phyloP scores from a whole-genome alignment of 1,140 invertebrate genomes.

The Apis florea region DNA sequence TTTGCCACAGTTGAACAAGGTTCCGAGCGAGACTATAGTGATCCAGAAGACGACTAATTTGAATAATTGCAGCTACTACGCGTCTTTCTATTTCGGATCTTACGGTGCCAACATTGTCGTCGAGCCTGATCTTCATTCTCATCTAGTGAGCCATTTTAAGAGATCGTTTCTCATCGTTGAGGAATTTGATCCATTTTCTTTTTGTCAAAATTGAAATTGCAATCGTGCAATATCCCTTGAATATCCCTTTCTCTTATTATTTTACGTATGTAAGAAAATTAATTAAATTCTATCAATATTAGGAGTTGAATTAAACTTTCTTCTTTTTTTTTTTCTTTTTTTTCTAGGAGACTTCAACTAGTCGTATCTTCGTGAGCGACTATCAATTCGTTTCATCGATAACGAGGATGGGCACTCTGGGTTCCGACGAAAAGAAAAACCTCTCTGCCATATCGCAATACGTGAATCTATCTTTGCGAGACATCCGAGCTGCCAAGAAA shows the following conservation, averaged over 20 bases:
- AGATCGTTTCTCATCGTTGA: too few species aligned
- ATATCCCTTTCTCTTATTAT: background rate
- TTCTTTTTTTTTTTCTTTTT: background rate
- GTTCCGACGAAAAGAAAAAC: conserved; percentile 47
- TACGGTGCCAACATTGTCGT: conserved; percentile 42
- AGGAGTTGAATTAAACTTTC: background rate
- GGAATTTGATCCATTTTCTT: too few species aligned
- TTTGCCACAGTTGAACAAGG: conserved; percentile 49
- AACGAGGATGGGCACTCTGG: conserved; percentile 57
- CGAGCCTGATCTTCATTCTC: conserved; percentile 41
- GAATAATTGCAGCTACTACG: conserved; percentile 62
- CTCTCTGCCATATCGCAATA: conserved; percentile 51
- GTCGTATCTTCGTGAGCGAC: conserved; percentile 63
- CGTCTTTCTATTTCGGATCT: conserved; percentile 56
- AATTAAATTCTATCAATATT: background rate
- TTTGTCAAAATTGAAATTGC: too few species aligned
- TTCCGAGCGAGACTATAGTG: conserved; percentile 51
- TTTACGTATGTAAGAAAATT: too few species aligned
- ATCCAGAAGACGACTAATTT: conserved; percentile 67
- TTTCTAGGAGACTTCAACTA: conserved; percentile 58
- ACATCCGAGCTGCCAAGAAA: conserved; percentile 46
- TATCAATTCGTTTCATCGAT: conserved; percentile 64
- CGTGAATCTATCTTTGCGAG: conserved; percentile 59
- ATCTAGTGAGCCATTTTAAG: conserved; percentile 48
- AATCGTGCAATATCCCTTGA: background rate